Evolutionary conservation across 2,888 invertebrate genomes (phyloP), one percentile per base, ranked within the genome.

Genomic region (Xanthorhoe designata): DNA sequence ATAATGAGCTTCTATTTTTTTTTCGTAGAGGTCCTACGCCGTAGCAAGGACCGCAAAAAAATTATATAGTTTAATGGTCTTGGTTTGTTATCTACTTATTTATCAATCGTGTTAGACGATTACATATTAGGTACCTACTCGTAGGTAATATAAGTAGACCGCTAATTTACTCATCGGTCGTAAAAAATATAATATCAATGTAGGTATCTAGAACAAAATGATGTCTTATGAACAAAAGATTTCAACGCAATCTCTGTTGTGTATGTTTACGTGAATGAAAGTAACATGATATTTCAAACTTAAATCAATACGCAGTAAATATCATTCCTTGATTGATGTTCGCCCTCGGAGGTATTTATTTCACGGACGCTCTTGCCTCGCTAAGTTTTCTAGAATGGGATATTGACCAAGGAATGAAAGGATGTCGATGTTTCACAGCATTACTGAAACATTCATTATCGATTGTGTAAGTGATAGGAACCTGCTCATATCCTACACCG

Each of bases 401-500:
- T 69, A 66, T 73, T 68, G 64, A 54, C 57, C 59, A 65, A 70
- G 63, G 62, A 57, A 15, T 19, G 10, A 47, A 50, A 62, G 69
- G 70, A 70, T 59, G 61, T 67, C 55, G 55, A 69, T 61, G 60
- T 65, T 69, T 47, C 61, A 47, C 68, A 67, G 64, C 60, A 62
- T 55, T 56, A 53, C n/a, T 54, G 3, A 19, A 32, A 32, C 32
- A n/a, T 24, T 58, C 66, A 60, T 60, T 57, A 66, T 52, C 57
- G 60, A 49, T 63, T 60, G 55, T 66, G 65, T 64, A 70, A 71
- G 56, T 49, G 66, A 65, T 9, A 69, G 64, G 70, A 65, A 62
- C 59, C 17, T 8, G 53, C 47, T 55, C 29, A 64, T 74, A 70
- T 68, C 59, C 61, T 51, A 45, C 47, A 51, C 60, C 61, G 63